Conservation (phyloP, 2,797 vertebrate genomes). For the Naso thynnoides region DNA sequence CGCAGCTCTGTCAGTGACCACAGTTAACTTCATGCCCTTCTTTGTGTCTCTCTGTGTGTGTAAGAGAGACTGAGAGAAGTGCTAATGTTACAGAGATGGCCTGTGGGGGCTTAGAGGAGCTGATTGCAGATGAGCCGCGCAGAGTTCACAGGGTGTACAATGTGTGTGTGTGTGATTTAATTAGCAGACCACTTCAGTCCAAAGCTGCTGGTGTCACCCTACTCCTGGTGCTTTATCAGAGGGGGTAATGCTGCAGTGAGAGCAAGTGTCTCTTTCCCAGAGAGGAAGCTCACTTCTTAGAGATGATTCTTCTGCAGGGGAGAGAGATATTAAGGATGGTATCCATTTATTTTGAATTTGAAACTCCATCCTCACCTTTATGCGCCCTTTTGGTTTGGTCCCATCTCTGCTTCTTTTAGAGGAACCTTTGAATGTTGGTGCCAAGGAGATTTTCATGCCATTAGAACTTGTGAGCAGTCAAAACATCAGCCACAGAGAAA, state of each 20-base stretch:
- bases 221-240: conserved; percentile 22
- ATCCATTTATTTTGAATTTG: not conserved
- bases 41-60: conserved; percentile 10
- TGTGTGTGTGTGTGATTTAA: conserved; percentile 37
- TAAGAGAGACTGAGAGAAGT: not conserved
- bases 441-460: not conserved
- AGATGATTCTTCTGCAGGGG: not conserved
- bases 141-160: conserved; percentile 35
- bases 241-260: conserved; percentile 5
- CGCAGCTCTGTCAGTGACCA: conserved; percentile 2
- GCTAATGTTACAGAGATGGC: conserved; percentile 51
- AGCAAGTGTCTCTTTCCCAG: conserved; percentile 15
- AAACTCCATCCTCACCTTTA: not conserved
- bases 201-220: conserved; percentile 21
- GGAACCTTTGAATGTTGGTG: not conserved
- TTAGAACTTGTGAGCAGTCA: not conserved
- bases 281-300: conserved; percentile 1
- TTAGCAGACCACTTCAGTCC: conserved; percentile 29
- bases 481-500: not conserved
- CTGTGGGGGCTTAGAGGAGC: conserved; percentile 35
- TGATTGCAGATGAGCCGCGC: conserved; percentile 41
- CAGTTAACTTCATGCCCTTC: not conserved
- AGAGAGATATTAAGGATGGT: not conserved
- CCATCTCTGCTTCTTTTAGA: not conserved
- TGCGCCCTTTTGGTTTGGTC: not conserved